Conservation (phyloP, 2,888 invertebrate genomes). For the Nasonovia ribisnigri region DNA sequence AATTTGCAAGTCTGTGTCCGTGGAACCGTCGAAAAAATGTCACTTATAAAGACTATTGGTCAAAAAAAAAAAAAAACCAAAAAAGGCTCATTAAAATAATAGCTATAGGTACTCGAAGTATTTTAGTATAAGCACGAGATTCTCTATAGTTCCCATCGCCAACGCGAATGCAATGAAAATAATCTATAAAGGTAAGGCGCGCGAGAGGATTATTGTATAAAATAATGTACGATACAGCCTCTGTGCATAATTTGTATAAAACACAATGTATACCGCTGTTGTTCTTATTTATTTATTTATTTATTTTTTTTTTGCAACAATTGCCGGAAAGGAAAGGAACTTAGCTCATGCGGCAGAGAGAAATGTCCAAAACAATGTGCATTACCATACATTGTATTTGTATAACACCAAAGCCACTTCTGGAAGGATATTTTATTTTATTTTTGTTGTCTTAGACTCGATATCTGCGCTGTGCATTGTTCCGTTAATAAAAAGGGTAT, state of each 20-base stretch:
- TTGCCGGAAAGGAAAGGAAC: conserved; percentile 41
- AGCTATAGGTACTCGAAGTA: not conserved
- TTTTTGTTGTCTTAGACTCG: conserved; percentile 27
- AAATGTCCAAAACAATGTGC: conserved; percentile 49
- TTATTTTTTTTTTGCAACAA: conserved; percentile 8
- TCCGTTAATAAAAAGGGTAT: conserved; percentile 40
- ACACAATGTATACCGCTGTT: not conserved
- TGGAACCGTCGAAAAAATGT: not conserved
- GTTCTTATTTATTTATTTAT: not conserved
- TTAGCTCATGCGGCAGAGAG: conserved; percentile 14
- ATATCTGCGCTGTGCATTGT: conserved; percentile 44
- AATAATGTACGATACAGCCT: not conserved
- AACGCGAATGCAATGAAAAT: not conserved
- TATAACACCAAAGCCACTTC: conserved; percentile 38
- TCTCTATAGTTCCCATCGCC: not conserved
- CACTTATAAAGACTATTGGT: not conserved
- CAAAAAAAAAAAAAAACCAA: not conserved
- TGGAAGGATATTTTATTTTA: conserved; percentile 11
- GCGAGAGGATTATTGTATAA: not conserved
- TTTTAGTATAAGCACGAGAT: not conserved
- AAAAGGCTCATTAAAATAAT: not conserved
- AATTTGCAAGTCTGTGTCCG: not conserved
- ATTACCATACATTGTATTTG: conserved; percentile 44
- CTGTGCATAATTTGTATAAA: not conserved
- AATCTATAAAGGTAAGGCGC: not conserved